phyloP scores from a whole-genome alignment of 1,140 invertebrate species.

The Lamellibrachia luymesi region DNA sequence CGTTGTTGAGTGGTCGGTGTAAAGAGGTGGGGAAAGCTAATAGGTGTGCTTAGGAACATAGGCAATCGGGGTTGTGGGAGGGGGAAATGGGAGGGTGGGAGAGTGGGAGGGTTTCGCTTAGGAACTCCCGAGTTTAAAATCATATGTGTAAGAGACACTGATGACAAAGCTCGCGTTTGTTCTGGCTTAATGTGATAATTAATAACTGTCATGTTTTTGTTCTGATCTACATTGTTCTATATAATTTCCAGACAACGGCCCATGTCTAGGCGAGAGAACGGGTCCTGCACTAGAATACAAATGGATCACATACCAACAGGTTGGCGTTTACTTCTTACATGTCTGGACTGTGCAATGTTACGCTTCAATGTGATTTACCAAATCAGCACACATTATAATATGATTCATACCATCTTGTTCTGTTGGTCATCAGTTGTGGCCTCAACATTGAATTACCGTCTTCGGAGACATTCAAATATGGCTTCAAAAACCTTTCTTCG shows the following conservation, averaged over 20 bases:
- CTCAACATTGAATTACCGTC: too few species aligned
- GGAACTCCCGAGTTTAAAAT: neutral
- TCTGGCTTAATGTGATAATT: neutral
- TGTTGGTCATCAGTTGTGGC: too few species aligned
- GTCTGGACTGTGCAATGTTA: neutral
- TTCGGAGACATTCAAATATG: too few species aligned
- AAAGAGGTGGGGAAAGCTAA: neutral
- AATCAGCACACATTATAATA: too few species aligned
- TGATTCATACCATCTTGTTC: too few species aligned
- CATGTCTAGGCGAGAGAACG: slow-evolving; percentile 44
- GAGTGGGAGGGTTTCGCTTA: neutral
- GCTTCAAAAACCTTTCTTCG: too few species aligned
- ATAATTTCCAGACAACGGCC: slow-evolving; percentile 40
- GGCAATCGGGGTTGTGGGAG: neutral
- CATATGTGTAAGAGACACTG: neutral
- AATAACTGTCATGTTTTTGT: neutral
- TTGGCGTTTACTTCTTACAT: slow-evolving; percentile 22
- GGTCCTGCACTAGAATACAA: slow-evolving; percentile 41
- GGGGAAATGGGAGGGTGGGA: neutral
- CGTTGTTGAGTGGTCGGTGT: neutral
- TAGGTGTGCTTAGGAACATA: neutral
- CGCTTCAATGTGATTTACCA: too few species aligned
- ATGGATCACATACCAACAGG: slow-evolving; percentile 49
- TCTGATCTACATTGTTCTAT: neutral
- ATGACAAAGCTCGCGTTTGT: neutral